Conservation (phyloP, 2,113 vertebrate species). For the Meriones unguiculatus region DNA sequence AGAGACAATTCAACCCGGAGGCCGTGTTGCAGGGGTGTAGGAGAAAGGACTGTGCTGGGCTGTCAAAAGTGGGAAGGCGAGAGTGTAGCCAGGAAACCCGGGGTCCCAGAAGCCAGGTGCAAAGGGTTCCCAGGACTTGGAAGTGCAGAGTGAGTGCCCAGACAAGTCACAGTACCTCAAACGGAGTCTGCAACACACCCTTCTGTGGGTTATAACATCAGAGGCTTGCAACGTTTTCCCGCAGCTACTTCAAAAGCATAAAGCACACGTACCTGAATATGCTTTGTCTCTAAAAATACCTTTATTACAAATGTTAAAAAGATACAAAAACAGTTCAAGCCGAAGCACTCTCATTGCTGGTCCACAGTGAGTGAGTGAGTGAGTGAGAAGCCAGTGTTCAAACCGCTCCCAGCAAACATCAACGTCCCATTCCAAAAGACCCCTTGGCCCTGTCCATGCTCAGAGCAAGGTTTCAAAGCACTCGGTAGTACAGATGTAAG, state of each 20-base stretch:
- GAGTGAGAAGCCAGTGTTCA: not conserved
- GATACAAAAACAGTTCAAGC: not conserved
- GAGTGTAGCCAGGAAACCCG: not conserved
- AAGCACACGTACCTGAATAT: not conserved
- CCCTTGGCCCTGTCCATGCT: not conserved
- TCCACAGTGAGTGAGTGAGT: rapidly evolving
- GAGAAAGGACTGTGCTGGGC: not conserved
- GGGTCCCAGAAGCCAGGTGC: not conserved
- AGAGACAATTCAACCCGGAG: not conserved
- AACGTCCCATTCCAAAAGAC: not conserved
- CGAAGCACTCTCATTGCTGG: not conserved
- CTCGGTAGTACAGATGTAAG: not conserved
- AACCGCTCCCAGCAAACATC: not conserved
- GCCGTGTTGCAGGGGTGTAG: not conserved
- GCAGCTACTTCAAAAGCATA: not conserved
- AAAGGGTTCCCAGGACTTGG: not conserved
- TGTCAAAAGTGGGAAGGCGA: not conserved
- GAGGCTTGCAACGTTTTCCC: not conserved
- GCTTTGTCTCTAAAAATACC: not conserved
- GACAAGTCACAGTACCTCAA: not conserved
- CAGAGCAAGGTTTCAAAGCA: not conserved
- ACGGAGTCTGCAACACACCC: too few species aligned
- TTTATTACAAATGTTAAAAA: not conserved
- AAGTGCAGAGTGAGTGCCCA: not conserved
- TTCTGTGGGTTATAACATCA: not conserved